Evolutionary conservation across 2,113 vertebrate species (phyloP), one percentile per base, ranked within the genome.

Genomic region (Sitta europaea): DNA sequence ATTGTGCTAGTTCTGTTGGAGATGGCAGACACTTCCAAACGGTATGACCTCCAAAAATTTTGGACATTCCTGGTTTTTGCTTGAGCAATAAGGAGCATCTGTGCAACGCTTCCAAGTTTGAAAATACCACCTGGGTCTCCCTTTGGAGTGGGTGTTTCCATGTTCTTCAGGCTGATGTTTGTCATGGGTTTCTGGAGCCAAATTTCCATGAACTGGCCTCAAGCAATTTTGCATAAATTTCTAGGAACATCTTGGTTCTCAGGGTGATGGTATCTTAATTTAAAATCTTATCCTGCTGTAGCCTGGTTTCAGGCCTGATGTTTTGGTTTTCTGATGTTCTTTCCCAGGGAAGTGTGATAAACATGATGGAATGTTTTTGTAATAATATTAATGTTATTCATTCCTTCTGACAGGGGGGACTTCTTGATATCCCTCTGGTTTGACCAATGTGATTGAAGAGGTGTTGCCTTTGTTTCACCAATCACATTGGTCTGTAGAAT

Each of bases 121-220:
- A 53, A 77, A 62, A 35, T 45, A 50, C 2, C 12, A 12, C 17
- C 12, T 40, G 2, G 1, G 51, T 11, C 12, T 83, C 10, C 40
- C 12, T 63, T 63, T 35, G 51, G 28, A n/a, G 28, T 59, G 27
- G 53, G 5, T 42, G 20, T 68, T 80, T 47, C n/a, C 50, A 16
- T 0, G 0, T 65, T 80, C 5, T 0, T 63, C 16, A 51, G 43
- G 6, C 36, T 5, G 0, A 6, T 42, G 9, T 35, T 86, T 2
- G 0, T 70, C 22, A 19, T 24, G 33, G 18, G 4, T 82, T 74
- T 81, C 47, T 85, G 36, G 16, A 62, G 25, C 28, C 59, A 63
- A 38, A 63, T 85, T 72, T 94, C 42, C 47, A 78, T 1, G 0
- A 75, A 55, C 27, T 31, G n/a, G 17, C 45, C n/a, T 63, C 29